These are phyloP conservation scores for Paracentrotus lividus DNA, from an alignment of 53 echinoderm and acorn worm genomes.

Conservation along the genomic window DNA sequence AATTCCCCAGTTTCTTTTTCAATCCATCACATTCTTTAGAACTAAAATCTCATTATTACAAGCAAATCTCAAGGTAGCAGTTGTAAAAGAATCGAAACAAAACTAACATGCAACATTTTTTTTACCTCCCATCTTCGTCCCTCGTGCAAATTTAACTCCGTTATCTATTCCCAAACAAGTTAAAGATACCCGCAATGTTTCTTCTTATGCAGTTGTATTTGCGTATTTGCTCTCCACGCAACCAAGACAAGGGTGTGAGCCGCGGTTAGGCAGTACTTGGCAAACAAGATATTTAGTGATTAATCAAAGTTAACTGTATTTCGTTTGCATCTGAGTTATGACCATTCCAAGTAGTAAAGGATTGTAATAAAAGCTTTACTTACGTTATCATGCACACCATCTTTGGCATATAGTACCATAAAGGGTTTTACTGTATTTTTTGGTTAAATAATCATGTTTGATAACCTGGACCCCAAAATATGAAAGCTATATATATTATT, in stretches of 20 bases:
- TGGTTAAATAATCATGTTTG: no score
- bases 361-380: not conserved
- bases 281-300: not conserved
- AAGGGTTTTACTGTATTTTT: no score
- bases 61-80: not conserved
- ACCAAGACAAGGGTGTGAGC: not conserved
- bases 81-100: not conserved
- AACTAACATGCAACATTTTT: not conserved
- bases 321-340: not conserved
- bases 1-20: not conserved
- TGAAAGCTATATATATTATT: no score
- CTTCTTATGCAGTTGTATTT: not conserved
- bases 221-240: slow-evolving; percentile 1
- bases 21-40: not conserved
- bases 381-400: no score
- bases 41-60: not conserved
- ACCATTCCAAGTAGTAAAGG: not conserved
- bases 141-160: not conserved
- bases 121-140: not conserved
- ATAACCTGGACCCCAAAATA: no score
- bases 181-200: not conserved
- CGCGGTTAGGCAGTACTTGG: not conserved
- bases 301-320: not conserved
- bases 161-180: slow-evolving; percentile 3
- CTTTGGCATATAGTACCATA: no score